Evolutionary conservation across 2,113 vertebrate genomes (phyloP), one percentile per base, ranked within the genome.

Genomic region (Engystomops pustulosus): DNA sequence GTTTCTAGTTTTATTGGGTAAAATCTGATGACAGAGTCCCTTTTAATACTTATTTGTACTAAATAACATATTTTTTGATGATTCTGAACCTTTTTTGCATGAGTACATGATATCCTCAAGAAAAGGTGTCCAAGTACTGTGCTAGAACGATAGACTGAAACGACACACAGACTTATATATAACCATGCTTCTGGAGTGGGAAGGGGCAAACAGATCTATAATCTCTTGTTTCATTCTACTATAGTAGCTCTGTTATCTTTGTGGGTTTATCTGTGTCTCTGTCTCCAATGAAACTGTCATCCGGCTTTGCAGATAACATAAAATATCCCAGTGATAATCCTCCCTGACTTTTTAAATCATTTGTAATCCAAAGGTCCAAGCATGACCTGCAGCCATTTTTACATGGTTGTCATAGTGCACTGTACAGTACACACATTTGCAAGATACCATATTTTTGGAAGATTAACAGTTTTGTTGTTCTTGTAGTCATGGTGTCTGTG

Each of bases 381-480:
- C 51, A 23, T 38, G 75, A 38, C 11, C 32, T 20, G 17, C 44
- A 34, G 17, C 27, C 17, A 60, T 34, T 62, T 84, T 87, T 86
- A 68, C 76, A 86, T 86, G 89, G 79, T 18, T 87, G 85, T 65
- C 86, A 85, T 41, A 72, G 86, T 82, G 74, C 74, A 81, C 87
- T 88, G 86, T 75, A 27, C 32, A 85, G 79, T 86, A 71, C 20
- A 60, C 60, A 75, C 69, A 87, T 0, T 6, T 85, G 84, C 78
- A 45, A 55, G 68, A 81, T 86, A 86, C 93, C 38, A 27, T 91
- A 91, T 92, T 89, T 91, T 93, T 93, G 93, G 93, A 89, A 92
- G 92, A 93, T 93, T 89, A 90, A 89, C 86, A 75, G 84, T 89
- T 91, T 95, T 94, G 95, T 95, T 92, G 83, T 94, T 91, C 88